Evolutionary conservation across 2,888 invertebrate species (phyloP).

Genomic region (Eupsilia transversa): DNA sequence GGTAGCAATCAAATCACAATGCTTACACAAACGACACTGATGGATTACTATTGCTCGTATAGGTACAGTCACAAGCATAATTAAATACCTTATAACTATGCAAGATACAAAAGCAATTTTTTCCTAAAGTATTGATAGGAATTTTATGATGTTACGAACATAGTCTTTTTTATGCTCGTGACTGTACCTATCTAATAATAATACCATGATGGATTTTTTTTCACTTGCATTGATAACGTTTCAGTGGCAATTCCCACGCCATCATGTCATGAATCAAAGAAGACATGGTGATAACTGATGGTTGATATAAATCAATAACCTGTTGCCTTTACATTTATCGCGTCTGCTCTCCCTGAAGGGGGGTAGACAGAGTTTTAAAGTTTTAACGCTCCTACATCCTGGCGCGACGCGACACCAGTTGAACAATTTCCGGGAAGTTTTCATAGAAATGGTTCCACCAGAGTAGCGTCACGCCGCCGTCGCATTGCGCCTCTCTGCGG

Average conservation of each 20-base stretch:
- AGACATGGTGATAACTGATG: neutral
- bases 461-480: too few relatives aligned
- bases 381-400: too few relatives aligned
- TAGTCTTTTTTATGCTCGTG: neutral
- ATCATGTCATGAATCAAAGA: neutral
- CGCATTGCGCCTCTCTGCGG: too few relatives aligned
- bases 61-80: neutral
- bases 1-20: conserved; percentile 45
- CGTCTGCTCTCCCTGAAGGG: neutral
- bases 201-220: conserved; percentile 34
- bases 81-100: neutral
- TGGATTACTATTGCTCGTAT: conserved; percentile 29
- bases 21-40: conserved; percentile 55
- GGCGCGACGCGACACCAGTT: too few relatives aligned
- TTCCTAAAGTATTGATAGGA: neutral
- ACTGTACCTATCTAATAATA: conserved; percentile 3
- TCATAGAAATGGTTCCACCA: too few relatives aligned
- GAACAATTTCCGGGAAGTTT: too few relatives aligned
- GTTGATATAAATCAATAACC: neutral
- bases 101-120: neutral
- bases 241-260: neutral
- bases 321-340: neutral
- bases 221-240: conserved; percentile 35
- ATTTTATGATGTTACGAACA: neutral
- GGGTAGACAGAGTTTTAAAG: too few relatives aligned